A percentile compares a stretch with the other conserved stretches of the same genome.
Evolutionary conservation across 2,888 invertebrate species (phyloP).

Genomic region (Pardosa pseudoannulata): DNA sequence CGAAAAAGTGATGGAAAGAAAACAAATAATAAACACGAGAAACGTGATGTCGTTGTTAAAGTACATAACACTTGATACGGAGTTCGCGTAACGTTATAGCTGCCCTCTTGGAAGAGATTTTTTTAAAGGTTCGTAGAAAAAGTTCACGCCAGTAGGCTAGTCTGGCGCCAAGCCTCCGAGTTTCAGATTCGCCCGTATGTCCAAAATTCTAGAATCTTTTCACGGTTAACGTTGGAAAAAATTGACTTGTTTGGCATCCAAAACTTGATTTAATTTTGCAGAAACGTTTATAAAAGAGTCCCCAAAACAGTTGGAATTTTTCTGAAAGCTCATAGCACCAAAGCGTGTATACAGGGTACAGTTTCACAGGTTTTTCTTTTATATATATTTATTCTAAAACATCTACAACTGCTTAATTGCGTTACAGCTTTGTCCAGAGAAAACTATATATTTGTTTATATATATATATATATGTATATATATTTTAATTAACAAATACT

Average conservation of each 20-base stretch:
- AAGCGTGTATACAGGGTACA: conserved; percentile 51
- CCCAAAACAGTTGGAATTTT: conserved; percentile 58
- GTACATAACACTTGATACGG: conserved; percentile 24
- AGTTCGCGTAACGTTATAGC: conserved; percentile 51
- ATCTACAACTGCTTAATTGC: conserved; percentile 4
- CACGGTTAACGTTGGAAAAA: background rate
- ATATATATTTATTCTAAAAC: conserved; percentile 13
- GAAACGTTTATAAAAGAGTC: conserved; percentile 40
- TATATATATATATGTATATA: conserved; percentile 26
- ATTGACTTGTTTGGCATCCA: background rate
- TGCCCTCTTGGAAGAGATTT: conserved; percentile 58
- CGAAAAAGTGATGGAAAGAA: background rate
- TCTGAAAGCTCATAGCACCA: conserved; percentile 70
- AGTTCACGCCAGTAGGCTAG: too few species aligned
- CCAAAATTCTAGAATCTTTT: background rate
- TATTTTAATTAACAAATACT: conserved; percentile 45
- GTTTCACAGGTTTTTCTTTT: conserved; percentile 49
- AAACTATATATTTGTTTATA: conserved; percentile 38
- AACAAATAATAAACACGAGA: background rate
- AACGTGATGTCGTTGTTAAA: conserved; percentile 41
- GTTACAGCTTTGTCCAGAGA: conserved; percentile 16
- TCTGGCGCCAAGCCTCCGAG: too few species aligned
- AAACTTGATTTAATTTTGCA: conserved; percentile 17
- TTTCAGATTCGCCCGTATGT: background rate
- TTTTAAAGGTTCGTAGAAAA: background rate